These are phyloP conservation scores for Crocidura indochinensis DNA, from an alignment of 2,797 vertebrate genomes.

Conservation along the genomic window DNA sequence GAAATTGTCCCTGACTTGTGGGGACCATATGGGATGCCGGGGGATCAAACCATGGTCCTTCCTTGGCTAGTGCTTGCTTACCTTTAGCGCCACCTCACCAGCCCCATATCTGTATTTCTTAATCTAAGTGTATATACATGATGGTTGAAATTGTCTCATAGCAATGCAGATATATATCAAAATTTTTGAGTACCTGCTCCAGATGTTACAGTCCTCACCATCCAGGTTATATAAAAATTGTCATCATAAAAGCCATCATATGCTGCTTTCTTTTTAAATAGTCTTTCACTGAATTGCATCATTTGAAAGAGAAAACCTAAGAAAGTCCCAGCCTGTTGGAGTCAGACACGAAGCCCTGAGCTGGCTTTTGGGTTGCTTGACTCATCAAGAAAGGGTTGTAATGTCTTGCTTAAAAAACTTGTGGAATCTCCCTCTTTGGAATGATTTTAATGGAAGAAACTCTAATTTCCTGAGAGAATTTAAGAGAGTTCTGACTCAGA, in stretches of 20 bases:
- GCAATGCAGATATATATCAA: no score
- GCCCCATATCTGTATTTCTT: neutral
- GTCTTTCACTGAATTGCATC: conserved; percentile 33
- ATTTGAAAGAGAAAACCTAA: conserved; percentile 16
- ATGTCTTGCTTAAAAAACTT: conserved; percentile 62
- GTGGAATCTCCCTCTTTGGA: conserved; percentile 74
- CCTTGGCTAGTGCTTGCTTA: no score
- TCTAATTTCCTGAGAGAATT: conserved; percentile 74
- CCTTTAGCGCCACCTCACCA: no score
- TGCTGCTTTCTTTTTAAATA: conserved; percentile 18
- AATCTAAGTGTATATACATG: neutral
- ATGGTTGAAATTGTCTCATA: neutral
- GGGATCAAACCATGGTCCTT: no score
- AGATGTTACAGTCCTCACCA: neutral
- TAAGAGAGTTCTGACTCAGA: conserved; percentile 59
- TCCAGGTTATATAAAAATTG: neutral
- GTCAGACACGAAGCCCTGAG: conserved; percentile 16
- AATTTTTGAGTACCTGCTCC: neutral
- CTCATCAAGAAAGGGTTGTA: conserved; percentile 53
- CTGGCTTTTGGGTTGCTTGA: conserved; percentile 20
- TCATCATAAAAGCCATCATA: no score
- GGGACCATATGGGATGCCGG: no score
- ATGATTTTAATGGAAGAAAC: conserved; percentile 73
- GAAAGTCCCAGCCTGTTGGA: conserved; percentile 20
- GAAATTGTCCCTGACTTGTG: no score